A percentile compares a stretch with the other conserved stretches of the same genome.
phyloP scores from a whole-genome alignment of 2,113 vertebrate species.

The Scytalopus superciliaris region DNA sequence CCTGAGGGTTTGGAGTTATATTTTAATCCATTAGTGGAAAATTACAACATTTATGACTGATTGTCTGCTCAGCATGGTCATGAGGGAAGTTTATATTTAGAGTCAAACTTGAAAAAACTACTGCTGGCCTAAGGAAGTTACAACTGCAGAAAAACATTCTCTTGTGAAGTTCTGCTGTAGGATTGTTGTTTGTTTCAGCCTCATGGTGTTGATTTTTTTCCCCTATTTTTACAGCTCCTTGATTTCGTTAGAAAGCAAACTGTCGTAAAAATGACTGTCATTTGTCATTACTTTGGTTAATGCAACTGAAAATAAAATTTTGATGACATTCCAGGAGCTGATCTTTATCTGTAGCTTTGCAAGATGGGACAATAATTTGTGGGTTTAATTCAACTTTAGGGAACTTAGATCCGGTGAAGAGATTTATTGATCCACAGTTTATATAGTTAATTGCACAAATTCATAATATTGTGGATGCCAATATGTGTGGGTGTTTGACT shows the following conservation, averaged over 20 bases:
- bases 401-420: background rate
- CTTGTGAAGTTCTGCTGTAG: background rate
- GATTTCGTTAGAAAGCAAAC: background rate
- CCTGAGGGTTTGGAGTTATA: background rate
- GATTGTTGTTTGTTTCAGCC: background rate
- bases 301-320: background rate
- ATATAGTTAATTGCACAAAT: background rate
- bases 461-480: background rate
- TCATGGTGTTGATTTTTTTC: background rate
- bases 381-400: background rate
- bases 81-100: constrained; percentile 25
- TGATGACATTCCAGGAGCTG: background rate
- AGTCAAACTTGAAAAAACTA: background rate
- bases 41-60: background rate
- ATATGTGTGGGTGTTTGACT: background rate
- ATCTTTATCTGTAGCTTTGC: background rate
- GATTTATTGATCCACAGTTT: background rate
- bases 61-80: background rate
- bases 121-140: background rate
- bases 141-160: background rate
- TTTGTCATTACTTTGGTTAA: background rate
- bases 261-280: background rate
- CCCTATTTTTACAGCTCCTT: background rate
- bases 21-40: constrained; percentile 6
- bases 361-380: background rate